Base-by-base conservation (phyloP, 2,888 invertebrate species). In the Nephrotoma flavescens region DNA sequence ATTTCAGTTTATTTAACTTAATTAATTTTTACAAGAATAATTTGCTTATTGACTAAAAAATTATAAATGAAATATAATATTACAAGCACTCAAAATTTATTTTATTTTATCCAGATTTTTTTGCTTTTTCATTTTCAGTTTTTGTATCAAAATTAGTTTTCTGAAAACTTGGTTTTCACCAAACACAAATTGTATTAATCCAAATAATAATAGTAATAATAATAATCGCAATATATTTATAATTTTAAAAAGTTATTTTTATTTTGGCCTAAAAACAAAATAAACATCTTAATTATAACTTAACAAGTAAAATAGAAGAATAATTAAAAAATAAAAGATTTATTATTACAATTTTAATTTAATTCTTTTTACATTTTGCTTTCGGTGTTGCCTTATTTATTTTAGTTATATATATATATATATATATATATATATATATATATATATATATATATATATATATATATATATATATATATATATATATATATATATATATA, bases 391-490 rank as follows among this genome's bases (percentile, higher is more conserved):
- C 71, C 71, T 31, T 71, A 71, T 71, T 71, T 71, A 71, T 71
- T 71, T 19, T 84, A 47, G 2, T 0, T 47, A 86, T 86, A 71
- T 47, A 86, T 45, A 86, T 86, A 4, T 87, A 47, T 42, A 86
- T 87, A 86, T 86, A 87, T 42, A 87, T 87, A 87, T 86, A 87
- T 86, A 86, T 86, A 87, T 87, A 87, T 42, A 86, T 86, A 86
- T 86, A 86, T 86, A 86, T 47, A 47, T 47, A 47, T 47, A 47
- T 47, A 47, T 47, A 47, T 47, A 47, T 47, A 47, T 47, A 47
- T 47, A 47, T 47, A 47, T 47, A 47, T 47, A 47, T 47, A 47
- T 47, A 47, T 47, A 47, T 47, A 47, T 47, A 47, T 47, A 47
- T 47, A 47, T 47, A 47, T 47, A 47, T 47, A 47, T 47, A 47